phyloP scores from a whole-genome alignment of 2,797 vertebrate genomes.

The Australoheros facetus region DNA sequence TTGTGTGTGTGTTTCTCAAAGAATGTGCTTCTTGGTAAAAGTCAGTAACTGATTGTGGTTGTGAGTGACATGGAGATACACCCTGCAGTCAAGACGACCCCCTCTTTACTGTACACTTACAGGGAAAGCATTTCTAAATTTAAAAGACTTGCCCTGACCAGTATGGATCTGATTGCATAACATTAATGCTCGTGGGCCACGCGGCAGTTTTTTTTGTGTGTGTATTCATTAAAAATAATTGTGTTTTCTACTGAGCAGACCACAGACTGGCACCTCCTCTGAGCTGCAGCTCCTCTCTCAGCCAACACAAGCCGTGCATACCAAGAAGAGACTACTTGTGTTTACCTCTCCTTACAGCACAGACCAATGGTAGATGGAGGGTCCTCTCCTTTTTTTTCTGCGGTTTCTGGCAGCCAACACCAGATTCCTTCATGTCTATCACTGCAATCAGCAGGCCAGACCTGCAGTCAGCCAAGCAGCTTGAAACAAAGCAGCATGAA shows the following conservation, averaged over 20 bases:
- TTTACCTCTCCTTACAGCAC: conserved; percentile 82
- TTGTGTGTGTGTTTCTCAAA: too few species aligned
- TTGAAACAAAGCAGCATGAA: conserved; percentile 80
- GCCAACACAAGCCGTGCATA: conserved; percentile 79
- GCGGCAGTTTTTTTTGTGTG: conserved; percentile 42
- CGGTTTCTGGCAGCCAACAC: conserved; percentile 83
- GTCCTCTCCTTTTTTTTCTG: conserved; percentile 78
- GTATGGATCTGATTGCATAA: conserved; percentile 53
- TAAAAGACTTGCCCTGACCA: conserved; percentile 47
- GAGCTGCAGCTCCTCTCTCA: conserved; percentile 50
- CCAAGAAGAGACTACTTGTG: conserved; percentile 80
- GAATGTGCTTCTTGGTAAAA: background rate
- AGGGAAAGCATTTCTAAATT: conserved; percentile 21
- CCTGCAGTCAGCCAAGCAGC: conserved; percentile 75
- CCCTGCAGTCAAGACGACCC: conserved; percentile 9
- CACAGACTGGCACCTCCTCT: conserved; percentile 64
- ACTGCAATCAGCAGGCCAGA: conserved; percentile 87
- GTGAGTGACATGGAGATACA: background rate
- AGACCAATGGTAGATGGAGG: conserved; percentile 80
- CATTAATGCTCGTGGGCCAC: conserved; percentile 9
- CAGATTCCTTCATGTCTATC: conserved; percentile 88
- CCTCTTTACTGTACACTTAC: background rate
- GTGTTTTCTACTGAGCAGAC: conserved; percentile 67
- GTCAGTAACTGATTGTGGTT: background rate
- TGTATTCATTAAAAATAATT: conserved; percentile 75